A percentile compares a stretch with the other conserved stretches of the same genome.
Conservation (phyloP, 2,888 invertebrate species). For the Tachystola acroxantha region DNA sequence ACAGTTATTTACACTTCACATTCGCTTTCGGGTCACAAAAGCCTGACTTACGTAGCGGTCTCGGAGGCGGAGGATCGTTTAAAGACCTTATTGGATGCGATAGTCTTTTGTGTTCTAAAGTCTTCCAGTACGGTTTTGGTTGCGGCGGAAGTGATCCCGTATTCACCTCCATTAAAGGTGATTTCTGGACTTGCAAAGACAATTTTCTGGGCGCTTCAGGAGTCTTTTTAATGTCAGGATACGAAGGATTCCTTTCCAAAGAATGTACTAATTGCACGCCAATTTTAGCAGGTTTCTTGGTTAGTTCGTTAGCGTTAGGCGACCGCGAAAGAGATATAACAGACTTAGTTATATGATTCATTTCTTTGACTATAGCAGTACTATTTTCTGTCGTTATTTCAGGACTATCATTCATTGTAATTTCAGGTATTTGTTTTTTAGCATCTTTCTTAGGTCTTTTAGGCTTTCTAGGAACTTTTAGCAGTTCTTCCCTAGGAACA, state of each 20-base stretch:
- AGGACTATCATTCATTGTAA: constrained; percentile 5
- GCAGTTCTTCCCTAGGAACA: constrained; percentile 53
- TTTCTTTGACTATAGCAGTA: constrained; percentile 32
- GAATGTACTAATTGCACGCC: constrained; percentile 42
- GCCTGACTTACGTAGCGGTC: constrained; percentile 65
- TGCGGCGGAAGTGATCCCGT: constrained; percentile 55
- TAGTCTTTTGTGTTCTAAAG: constrained; percentile 64
- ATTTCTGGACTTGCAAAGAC: constrained; percentile 49
- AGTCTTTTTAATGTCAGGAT: constrained; percentile 34
- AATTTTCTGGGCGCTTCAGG: constrained; percentile 53
- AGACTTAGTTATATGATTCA: constrained; percentile 48
- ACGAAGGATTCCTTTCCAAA: constrained; percentile 36
- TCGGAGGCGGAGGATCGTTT: constrained; percentile 50
- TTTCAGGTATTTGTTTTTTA: constrained; percentile 14
- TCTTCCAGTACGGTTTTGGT: constrained; percentile 64
- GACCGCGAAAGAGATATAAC: constrained; percentile 58
- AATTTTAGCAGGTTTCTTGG: constrained; percentile 29
- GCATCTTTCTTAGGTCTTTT: constrained; percentile 51
- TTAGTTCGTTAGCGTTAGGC: constrained; percentile 51
- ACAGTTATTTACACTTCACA: constrained; percentile 62
- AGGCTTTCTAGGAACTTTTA: constrained; percentile 60
- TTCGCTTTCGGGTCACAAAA: constrained; percentile 28
- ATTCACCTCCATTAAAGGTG: constrained; percentile 33
- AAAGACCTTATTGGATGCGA: constrained; percentile 64
- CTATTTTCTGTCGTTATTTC: constrained; percentile 8